Evolutionary conservation across 1,140 invertebrate genomes (phyloP), one percentile per base, ranked within the genome.

Genomic region (Babylonia areolata): DNA sequence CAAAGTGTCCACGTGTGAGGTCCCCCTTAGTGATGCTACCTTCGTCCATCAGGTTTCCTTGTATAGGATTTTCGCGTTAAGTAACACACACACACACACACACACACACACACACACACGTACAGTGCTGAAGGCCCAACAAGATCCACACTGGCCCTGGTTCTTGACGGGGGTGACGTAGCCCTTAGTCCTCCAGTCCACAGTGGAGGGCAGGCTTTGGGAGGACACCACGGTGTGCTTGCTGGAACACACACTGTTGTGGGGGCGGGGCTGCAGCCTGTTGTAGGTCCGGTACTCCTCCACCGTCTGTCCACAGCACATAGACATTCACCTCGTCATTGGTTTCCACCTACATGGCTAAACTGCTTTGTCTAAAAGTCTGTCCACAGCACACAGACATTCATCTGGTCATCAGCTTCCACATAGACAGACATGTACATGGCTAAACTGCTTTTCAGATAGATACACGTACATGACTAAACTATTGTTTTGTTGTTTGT

Each of bases 111-210:
- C 39, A 81, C 39, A 35, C 31, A 35, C 31, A 81, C 37, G 46
- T 15, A 71, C 40, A 31, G 91, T 87, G 85, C 91, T 91, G 86
- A 92, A 92, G 64, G 92, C 90, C 91, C 91, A 93, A 71, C 91
- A 92, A 33, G 92, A 94, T n/a, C 93, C 93, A 88, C 93, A 94
- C 64, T 91, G 90, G 37, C 88, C 89, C 89, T 95, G 95, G 88
- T 95, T 92, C 85, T 94, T 94, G 12, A 95, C 93, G 20, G 92
- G 89, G 5, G 95, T 95, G 15, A 95, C 95, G 86, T 94, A 94
- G 20, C 94, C 94, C 81, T 95, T 92, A 1, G 85, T 90, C 54
- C 95, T 92, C 95, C 95, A 95, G 90, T 95, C 95, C 51, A 95
- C 93, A 3, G 54, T 54, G 11, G 86, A 85, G 5, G 92, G 91